These are phyloP conservation scores for Drosophila lacicola DNA, from an alignment of 2,888 invertebrate species.

Conservation along the genomic window DNA sequence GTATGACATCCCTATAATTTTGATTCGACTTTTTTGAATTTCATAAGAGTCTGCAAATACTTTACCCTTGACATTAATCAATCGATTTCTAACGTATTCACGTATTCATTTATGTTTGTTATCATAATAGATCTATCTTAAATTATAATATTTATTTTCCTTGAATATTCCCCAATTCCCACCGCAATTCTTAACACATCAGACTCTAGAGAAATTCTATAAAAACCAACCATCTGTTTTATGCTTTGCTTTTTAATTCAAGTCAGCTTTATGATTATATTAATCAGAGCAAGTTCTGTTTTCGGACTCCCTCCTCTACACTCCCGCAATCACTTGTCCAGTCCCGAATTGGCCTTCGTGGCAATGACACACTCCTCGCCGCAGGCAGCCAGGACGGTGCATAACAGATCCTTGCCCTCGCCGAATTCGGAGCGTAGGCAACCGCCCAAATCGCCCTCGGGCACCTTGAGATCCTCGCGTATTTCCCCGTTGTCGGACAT, in stretches of 20 bases:
- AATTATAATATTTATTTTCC: too few relatives aligned
- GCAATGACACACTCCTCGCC: slow-evolving; percentile 97
- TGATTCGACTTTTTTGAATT: too few relatives aligned
- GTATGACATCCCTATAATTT: too few relatives aligned
- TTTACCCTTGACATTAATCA: neutral
- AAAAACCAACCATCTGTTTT: neutral
- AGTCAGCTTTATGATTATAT: neutral
- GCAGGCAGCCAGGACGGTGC: slow-evolving; percentile 96
- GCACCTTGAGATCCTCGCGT: slow-evolving; percentile 98
- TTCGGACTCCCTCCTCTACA: neutral
- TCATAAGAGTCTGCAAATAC: too few relatives aligned
- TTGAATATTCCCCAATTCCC: too few relatives aligned
- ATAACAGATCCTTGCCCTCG: slow-evolving; percentile 94
- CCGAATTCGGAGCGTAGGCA: slow-evolving; percentile 94
- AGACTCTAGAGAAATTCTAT: neutral
- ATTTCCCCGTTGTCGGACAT: slow-evolving; percentile 98
- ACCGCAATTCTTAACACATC: too few relatives aligned
- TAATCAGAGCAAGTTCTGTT: neutral
- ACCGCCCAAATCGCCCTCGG: slow-evolving; percentile 95
- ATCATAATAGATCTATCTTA: too few relatives aligned
- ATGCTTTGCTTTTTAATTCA: slow-evolving; percentile 7
- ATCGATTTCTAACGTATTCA: neutral
- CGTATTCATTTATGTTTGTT: too few relatives aligned
- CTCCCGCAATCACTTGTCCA: slow-evolving; percentile 90
- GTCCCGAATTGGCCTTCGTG: slow-evolving; percentile 96